Evolutionary conservation across 2,888 invertebrate species (phyloP), one percentile per base, ranked within the genome.

Genomic region (Dorcus hopei): DNA sequence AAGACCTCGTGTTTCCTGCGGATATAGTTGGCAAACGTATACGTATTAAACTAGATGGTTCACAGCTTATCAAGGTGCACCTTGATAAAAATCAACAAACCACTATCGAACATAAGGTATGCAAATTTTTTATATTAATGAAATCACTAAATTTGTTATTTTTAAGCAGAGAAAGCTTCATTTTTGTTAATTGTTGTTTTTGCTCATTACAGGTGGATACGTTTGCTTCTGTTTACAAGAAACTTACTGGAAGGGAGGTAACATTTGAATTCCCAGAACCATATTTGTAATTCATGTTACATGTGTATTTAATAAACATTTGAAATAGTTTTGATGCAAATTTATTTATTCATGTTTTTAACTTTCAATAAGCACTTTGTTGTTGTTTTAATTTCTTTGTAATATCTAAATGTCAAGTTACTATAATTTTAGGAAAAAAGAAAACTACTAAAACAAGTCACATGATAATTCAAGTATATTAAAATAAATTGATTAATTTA

Each of bases 221-320:
- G 65, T 99, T 98, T 83, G 90, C 94, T 73, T 91, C 96, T 65
- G 96, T 99, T 68, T 99, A 99, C 88, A 98, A 98, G 86, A 97
- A 97, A 82, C 84, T 99, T 73, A 99, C 98, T 72, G 98, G 98
- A 71, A 94, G 98, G 79, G 97, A 98, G 82, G 98, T 99, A 59
- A 93, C 90, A 70, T 99, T 99, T 80, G 98, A 99, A 85, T 99
- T 99, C 84, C 97, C 97, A 65, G 98, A 99, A 85, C 93, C 95
- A 72, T 94, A 92, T 85, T 90, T 94, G 89, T 93, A 89, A 90
- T 65, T 33, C 26, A 33, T 69, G 64, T 66, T 59, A 19, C 54
- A 72, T 78, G 78, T 61, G 63, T 68, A 65, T 67, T 80, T 79
- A 80, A 68, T 59, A 68, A 74, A 68, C 66, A 62, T 33, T 48